Percentiles rank a stretch among this genome's conserved stretches.
Evolutionary conservation across 2,797 vertebrate species (phyloP).

Genomic region (Capromys pilorides): DNA sequence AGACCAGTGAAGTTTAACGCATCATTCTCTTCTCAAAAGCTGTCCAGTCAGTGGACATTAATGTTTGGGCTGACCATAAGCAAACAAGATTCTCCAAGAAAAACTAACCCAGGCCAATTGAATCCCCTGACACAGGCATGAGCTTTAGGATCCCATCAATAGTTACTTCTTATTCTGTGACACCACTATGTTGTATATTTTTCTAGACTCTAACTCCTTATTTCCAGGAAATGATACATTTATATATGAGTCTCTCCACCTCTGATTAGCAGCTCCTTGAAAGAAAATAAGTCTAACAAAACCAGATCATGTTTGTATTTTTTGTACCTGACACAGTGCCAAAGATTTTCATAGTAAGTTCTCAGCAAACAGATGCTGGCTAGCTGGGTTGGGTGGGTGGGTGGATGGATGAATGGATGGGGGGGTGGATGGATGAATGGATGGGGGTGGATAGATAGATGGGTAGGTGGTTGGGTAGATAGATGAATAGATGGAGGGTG

Average conservation of each 20-base stretch:
- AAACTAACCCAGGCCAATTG: not conserved
- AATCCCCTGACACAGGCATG: not conserved
- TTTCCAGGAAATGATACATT: not conserved
- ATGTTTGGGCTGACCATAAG: not conserved
- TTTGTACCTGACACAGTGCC: not conserved
- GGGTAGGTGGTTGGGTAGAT: too few relatives aligned
- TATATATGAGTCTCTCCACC: not conserved
- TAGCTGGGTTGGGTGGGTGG: too few relatives aligned
- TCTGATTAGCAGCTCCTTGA: not conserved
- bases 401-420: not conserved
- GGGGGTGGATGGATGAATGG: not conserved
- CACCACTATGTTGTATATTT: not conserved
- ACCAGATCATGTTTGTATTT: not conserved
- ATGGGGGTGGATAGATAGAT: too few relatives aligned
- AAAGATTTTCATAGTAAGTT: not conserved
- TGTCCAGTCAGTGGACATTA: not conserved
- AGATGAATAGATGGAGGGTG: too few relatives aligned
- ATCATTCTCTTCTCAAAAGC: not conserved
- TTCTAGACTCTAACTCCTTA: not conserved
- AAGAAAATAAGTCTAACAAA: not conserved
- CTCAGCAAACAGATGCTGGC: not conserved
- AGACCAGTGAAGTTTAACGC: not conserved
- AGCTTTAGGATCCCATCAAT: not conserved
- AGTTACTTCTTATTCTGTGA: not conserved
- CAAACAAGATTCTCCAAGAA: not conserved